phyloP scores from a whole-genome alignment of 2,113 vertebrate genomes.

The Lasiurus borealis region DNA sequence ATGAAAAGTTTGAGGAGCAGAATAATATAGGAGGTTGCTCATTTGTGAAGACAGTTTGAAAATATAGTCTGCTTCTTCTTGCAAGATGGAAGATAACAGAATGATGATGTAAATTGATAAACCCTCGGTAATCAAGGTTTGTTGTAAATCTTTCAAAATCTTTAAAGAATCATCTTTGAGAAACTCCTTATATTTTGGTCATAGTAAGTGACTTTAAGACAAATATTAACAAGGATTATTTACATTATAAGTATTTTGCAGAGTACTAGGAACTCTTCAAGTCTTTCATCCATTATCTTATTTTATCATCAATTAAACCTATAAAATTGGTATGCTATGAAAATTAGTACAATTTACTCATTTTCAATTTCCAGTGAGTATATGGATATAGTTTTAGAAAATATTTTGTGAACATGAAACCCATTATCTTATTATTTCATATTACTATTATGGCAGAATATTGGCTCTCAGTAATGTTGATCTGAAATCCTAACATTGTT shows the following conservation, averaged over 20 bases:
- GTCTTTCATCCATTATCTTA: not conserved
- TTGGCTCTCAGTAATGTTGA: not conserved
- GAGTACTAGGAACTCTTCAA: not conserved
- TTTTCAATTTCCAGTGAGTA: not conserved
- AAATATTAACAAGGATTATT: not conserved
- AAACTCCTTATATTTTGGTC: not conserved
- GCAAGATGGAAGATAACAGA: not conserved
- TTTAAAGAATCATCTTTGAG: not conserved
- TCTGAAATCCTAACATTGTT: not conserved
- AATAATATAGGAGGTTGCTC: not conserved
- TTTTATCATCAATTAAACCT: not conserved
- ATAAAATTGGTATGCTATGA: not conserved
- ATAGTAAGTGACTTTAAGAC: constrained; percentile 13
- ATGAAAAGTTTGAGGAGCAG: not conserved
- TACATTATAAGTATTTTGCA: not conserved
- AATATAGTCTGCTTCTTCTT: constrained; percentile 11
- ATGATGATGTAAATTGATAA: not conserved
- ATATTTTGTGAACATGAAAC: not conserved
- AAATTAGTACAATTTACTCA: not conserved
- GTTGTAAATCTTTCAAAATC: not conserved
- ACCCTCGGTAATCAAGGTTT: not conserved
- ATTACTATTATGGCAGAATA: not conserved
- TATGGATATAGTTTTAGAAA: not conserved
- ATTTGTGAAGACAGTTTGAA: not conserved
- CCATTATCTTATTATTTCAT: not conserved